Evolutionary conservation across 2,797 vertebrate species (phyloP).

Genomic region (Poeciliopsis presidionis): DNA sequence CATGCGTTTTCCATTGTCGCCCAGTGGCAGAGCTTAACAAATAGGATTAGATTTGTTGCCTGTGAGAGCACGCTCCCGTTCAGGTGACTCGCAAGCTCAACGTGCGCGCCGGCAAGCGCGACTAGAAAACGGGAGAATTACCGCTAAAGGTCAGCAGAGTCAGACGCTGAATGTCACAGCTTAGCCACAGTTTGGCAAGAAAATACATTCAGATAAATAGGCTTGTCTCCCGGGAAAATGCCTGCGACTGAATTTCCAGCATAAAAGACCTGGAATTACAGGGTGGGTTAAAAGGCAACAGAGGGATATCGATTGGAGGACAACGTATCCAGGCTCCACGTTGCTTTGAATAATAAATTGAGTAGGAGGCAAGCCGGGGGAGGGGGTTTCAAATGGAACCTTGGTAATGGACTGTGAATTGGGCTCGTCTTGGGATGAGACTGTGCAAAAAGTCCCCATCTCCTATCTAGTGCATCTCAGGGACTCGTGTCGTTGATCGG

Average conservation of each 20-base stretch:
- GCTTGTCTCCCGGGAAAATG: slow-evolving; percentile 62
- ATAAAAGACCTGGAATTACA: slow-evolving; percentile 73
- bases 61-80: slow-evolving; percentile 61
- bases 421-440: slow-evolving; percentile 61
- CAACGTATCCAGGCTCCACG: slow-evolving; percentile 70
- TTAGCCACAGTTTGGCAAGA: slow-evolving; percentile 73
- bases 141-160: slow-evolving; percentile 80
- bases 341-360: slow-evolving; percentile 76
- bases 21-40: slow-evolving; percentile 73
- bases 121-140: slow-evolving; percentile 72
- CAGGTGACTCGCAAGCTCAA: slow-evolving; percentile 64
- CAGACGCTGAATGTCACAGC: slow-evolving; percentile 77
- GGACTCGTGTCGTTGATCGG: slow-evolving; percentile 66
- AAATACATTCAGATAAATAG: slow-evolving; percentile 77
- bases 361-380: slow-evolving; percentile 41
- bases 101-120: slow-evolving; percentile 12
- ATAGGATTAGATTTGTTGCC: slow-evolving; percentile 77
- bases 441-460: slow-evolving; percentile 60
- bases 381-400: slow-evolving; percentile 58
- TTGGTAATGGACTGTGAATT: slow-evolving; percentile 55
- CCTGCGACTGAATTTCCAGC: slow-evolving; percentile 66
- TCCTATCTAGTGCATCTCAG: slow-evolving; percentile 52
- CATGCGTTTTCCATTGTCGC: slow-evolving; percentile 68
- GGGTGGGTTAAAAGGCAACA: slow-evolving; percentile 71
- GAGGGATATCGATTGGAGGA: slow-evolving; percentile 75